These are phyloP conservation scores for Etheostoma perlongum DNA, from an alignment of 2,797 vertebrate genomes.

Conservation along the genomic window DNA sequence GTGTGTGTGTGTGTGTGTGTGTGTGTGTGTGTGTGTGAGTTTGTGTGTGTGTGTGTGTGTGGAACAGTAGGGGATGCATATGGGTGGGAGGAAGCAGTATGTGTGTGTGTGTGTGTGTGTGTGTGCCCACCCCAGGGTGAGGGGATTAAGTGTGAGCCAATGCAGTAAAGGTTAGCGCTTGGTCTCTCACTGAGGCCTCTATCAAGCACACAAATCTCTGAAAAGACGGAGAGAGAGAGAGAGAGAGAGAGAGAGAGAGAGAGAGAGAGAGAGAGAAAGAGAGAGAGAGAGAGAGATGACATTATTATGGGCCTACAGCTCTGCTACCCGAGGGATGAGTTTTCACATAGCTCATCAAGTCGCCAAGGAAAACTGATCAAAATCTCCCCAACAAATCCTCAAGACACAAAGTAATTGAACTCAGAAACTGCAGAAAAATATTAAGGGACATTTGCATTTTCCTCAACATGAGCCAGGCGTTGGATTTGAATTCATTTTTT, in stretches of 20 bases:
- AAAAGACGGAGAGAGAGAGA: slow-evolving; percentile 41
- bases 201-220: slow-evolving; percentile 71
- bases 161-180: slow-evolving; percentile 82
- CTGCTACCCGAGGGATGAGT: slow-evolving; percentile 57
- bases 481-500: slow-evolving; percentile 1
- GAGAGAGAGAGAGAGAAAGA: no score
- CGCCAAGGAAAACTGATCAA: slow-evolving; percentile 54
- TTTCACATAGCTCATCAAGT: slow-evolving; percentile 68
- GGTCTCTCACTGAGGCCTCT: slow-evolving; percentile 77
- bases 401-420: slow-evolving; percentile 39
- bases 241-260: slow-evolving; percentile 32
- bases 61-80: slow-evolving; percentile 13
- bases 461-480: not conserved
- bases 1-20: not conserved
- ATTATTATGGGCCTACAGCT: slow-evolving; percentile 66
- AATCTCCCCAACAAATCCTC: slow-evolving; percentile 51
- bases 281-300: slow-evolving; percentile 58
- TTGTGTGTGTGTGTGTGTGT: not conserved
- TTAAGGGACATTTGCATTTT: slow-evolving; percentile 22
- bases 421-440: slow-evolving; percentile 17
- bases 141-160: slow-evolving; percentile 81
- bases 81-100: not conserved
- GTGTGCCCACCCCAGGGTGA: slow-evolving; percentile 70
- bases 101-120: slow-evolving; percentile 32
- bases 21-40: no score